Conservation (phyloP, 1,140 invertebrate genomes). For the Epicauta chinensis region DNA sequence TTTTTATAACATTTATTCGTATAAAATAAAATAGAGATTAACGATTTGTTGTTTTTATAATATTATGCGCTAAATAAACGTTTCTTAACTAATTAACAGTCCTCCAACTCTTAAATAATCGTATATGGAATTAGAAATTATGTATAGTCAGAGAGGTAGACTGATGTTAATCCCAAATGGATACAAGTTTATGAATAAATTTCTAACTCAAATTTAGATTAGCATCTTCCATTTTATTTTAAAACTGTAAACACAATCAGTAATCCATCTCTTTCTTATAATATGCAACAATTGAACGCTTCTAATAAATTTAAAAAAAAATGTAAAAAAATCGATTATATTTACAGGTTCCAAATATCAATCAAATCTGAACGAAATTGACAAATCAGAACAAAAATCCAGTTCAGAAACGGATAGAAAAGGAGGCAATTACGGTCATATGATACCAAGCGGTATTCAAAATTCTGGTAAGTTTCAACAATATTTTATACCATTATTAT, state of each 20-base stretch:
- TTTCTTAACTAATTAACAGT: constrained; percentile 6
- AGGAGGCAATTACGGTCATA: constrained; percentile 35
- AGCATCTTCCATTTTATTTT: neutral
- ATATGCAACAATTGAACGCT: too few species aligned
- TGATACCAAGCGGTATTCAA: constrained; percentile 30
- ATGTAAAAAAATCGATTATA: neutral
- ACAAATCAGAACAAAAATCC: constrained; percentile 63
- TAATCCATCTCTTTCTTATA: too few species aligned
- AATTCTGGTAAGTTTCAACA: constrained; percentile 18
- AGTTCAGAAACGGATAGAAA: constrained; percentile 44
- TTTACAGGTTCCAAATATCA: constrained; percentile 55
- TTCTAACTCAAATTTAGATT: constrained; percentile 12
- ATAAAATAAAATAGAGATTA: too few species aligned
- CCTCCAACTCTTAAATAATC: constrained; percentile 11
- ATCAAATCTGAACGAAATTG: constrained; percentile 63
- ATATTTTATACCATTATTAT: too few species aligned
- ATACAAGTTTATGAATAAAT: constrained; percentile 16
- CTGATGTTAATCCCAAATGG: constrained; percentile 7
- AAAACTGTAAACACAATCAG: too few species aligned
- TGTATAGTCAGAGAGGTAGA: constrained; percentile 5
- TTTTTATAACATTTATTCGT: neutral
- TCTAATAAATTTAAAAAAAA: too few species aligned
- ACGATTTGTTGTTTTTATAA: too few species aligned
- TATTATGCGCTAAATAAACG: too few species aligned
- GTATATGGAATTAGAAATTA: constrained; percentile 7